phyloP scores from a whole-genome alignment of 2,888 invertebrate species.

The Apomyelois bistriatella region DNA sequence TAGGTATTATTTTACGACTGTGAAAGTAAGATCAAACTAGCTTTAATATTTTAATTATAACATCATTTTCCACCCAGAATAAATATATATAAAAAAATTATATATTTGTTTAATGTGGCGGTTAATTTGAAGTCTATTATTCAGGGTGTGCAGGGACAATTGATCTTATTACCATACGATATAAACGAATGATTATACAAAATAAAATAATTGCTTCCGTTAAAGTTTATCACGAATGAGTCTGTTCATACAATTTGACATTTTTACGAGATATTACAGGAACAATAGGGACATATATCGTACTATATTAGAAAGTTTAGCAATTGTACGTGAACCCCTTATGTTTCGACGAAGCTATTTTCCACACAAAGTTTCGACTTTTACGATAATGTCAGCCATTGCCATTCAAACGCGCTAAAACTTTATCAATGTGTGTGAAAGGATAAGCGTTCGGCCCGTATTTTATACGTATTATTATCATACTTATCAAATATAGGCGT shows the following conservation, averaged over 20 bases:
- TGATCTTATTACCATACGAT: no score
- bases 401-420: slow-evolving; percentile 78
- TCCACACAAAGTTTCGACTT: slow-evolving; percentile 75
- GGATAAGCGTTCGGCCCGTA: slow-evolving; percentile 69
- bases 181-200: not conserved
- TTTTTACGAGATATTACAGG: slow-evolving; percentile 69
- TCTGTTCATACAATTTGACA: slow-evolving; percentile 55
- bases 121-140: no score
- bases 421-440: slow-evolving; percentile 77
- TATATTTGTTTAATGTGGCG: no score
- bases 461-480: slow-evolving; percentile 37
- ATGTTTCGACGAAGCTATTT: slow-evolving; percentile 72
- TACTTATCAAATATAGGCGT: slow-evolving; percentile 11
- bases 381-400: slow-evolving; percentile 80
- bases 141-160: no score
- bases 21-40: no score
- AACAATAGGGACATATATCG: slow-evolving; percentile 65
- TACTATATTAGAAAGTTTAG: slow-evolving; percentile 74
- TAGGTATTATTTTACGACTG: no score
- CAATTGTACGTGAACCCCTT: slow-evolving; percentile 78
- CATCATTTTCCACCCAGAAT: no score
- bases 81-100: no score
- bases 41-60: no score
- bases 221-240: slow-evolving; percentile 30
- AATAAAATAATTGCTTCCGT: not conserved